Evolutionary conservation across 1,140 invertebrate species (phyloP).

Genomic region (Berghia stephanieae): DNA sequence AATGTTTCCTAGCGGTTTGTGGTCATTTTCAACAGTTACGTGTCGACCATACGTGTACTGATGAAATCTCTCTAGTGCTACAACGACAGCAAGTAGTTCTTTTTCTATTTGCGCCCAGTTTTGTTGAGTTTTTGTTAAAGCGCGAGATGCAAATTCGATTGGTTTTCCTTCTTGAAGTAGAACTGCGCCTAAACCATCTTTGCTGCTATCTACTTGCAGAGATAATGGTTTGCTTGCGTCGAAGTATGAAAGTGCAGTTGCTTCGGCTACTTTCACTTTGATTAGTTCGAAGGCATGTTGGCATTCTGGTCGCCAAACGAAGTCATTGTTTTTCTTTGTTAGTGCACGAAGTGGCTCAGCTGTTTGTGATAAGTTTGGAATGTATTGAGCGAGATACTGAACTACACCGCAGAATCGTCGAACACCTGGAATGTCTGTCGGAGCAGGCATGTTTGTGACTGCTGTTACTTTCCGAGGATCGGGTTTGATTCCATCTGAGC

Average conservation of each 20-base stretch:
- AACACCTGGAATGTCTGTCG: slow-evolving; percentile 5
- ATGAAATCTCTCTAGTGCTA: slow-evolving; percentile 50
- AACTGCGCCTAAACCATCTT: slow-evolving; percentile 63
- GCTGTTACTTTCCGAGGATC: slow-evolving; percentile 5
- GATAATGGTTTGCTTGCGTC: slow-evolving; percentile 39
- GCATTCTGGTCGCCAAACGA: slow-evolving; percentile 52
- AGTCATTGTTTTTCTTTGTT: slow-evolving; percentile 36
- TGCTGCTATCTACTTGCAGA: slow-evolving; percentile 45
- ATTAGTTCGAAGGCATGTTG: slow-evolving; percentile 52
- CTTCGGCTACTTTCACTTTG: slow-evolving; percentile 38
- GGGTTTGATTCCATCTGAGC: slow-evolving; percentile 8
- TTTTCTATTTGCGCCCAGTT: slow-evolving; percentile 69
- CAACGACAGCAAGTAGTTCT: slow-evolving; percentile 68
- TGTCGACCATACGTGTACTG: slow-evolving; percentile 51
- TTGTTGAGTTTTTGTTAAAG: slow-evolving; percentile 64
- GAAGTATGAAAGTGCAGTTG: slow-evolving; percentile 46
- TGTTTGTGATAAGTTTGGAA: slow-evolving; percentile 23
- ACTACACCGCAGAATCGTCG: slow-evolving; percentile 33
- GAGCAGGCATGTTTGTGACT: slow-evolving; percentile 5
- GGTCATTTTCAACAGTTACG: slow-evolving; percentile 54
- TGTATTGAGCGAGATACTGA: slow-evolving; percentile 36
- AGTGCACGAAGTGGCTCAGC: slow-evolving; percentile 44
- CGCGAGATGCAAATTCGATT: slow-evolving; percentile 66
- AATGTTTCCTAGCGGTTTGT: slow-evolving; percentile 62
- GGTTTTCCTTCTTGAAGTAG: slow-evolving; percentile 67